A percentile compares a stretch with the other conserved stretches of the same genome.
phyloP scores from a whole-genome alignment of 1,140 invertebrate species.

The Drosophila malerkotliana region DNA sequence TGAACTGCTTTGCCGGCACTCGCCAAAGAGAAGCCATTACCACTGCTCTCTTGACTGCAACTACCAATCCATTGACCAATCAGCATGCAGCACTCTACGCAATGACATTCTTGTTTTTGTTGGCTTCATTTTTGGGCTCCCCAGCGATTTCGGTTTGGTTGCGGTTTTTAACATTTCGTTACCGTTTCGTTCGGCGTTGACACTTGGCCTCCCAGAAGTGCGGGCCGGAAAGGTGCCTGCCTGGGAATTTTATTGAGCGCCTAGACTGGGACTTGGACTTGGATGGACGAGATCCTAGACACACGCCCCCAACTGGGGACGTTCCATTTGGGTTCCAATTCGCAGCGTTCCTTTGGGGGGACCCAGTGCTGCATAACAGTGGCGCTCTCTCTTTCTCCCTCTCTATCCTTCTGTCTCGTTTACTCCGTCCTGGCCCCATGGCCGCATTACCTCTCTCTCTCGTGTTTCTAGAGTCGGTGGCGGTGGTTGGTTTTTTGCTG shows the following conservation, averaged over 20 bases:
- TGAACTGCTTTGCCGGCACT: slow-evolving; percentile 37
- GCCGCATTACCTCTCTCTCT: slow-evolving; percentile 10
- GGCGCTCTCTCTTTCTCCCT: slow-evolving; percentile 5
- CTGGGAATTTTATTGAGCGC: slow-evolving; percentile 17
- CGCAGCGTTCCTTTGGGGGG: slow-evolving; percentile 54
- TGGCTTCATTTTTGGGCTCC: slow-evolving; percentile 49
- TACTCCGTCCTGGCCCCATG: not conserved
- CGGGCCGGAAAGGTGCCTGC: slow-evolving; percentile 24
- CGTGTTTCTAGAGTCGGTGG: slow-evolving; percentile 14
- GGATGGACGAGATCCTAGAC: slow-evolving; percentile 26
- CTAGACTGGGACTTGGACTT: not conserved
- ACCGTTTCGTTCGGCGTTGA: slow-evolving; percentile 52
- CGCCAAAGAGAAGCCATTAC: slow-evolving; percentile 13
- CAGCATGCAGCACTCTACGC: slow-evolving; percentile 40
- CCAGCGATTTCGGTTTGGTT: slow-evolving; percentile 48
- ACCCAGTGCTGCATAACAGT: slow-evolving; percentile 14
- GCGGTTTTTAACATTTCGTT: slow-evolving; percentile 10
- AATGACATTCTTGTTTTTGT: slow-evolving; percentile 40
- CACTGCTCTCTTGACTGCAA: slow-evolving; percentile 35
- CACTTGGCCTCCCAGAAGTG: slow-evolving; percentile 48
- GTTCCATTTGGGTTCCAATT: slow-evolving; percentile 55
- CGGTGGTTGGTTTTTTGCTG: slow-evolving; percentile 73
- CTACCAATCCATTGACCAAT: slow-evolving; percentile 45
- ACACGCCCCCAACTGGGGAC: slow-evolving; percentile 45
- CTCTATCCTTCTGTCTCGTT: slow-evolving; percentile 2